Base-by-base conservation (phyloP, 2,888 invertebrate genomes). In the Sminthurinus aureus region DNA sequence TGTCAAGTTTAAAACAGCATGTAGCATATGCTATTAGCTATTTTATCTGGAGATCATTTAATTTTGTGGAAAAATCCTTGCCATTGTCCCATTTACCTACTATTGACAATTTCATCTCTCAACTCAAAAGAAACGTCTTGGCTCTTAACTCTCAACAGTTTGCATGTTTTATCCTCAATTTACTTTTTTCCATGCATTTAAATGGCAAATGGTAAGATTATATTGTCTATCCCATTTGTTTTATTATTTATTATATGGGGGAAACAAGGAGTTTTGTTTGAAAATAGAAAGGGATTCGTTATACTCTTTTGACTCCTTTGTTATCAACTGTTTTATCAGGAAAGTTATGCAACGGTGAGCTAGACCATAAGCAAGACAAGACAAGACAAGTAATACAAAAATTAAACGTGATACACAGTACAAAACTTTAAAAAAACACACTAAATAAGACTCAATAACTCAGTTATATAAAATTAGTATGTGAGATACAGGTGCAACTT, bases 291-390 rank as follows among this genome's bases (percentile, higher is more conserved):
- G 38, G 38, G 38, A 38, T 38, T 38, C 38, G 38, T 58, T 58
- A 58, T 58, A 18, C 58, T 18, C 58, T 18, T 58, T 58, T 58
- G 58, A 18, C 58, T 18, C 58, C 58, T 58, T 58, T 58, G 58
- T 58, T 58, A 58, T 18, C 18, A 58, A 58, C 2, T 58, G 58
- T 58, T 1, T 38, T 38, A 38, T 38, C 18, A 69, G 69, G 22
- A 69, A 69, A 69, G n/a, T 69, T 69, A 69, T 69, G 69, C 69
- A 69, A 69, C 69, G 69, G 38, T 69, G 69, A 22, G 38, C 38
- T 38, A 38, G 38, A 38, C 38, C 38, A 38, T 38, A 38, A 38
- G 38, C 38, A 38, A 38, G 38, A 38, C 38, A 38, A 38, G 3
- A 38, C 38, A 38, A 69, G 69, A 22, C 69, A 22, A 18, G n/a